Evolutionary conservation across 1,140 invertebrate species (phyloP), one percentile per base, ranked within the genome.

Genomic region (Meteorus sp.): DNA sequence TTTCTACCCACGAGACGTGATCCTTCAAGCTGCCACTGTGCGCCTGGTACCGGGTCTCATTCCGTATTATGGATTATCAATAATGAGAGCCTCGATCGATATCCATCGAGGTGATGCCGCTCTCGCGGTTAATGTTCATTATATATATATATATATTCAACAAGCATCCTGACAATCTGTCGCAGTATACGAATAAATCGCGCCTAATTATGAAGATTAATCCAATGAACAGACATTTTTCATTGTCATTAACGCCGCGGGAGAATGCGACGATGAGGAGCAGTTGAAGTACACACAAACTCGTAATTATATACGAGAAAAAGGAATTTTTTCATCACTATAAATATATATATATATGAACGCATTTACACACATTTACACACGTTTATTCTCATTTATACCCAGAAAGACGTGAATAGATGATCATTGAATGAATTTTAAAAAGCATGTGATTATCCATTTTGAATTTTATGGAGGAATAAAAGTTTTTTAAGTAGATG

Each of bases 61-160:
- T 76, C 73, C 63, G 68, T 70, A 74, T 73, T 77, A 77, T 73
- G 73, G 74, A 78, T 78, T 78, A 77, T 77, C 75, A 77, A 77
- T 78, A 76, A 78, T 76, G 72, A 76, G 70, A 66, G 68, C 44
- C 50, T 22, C 66, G 62, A 68, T 68, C 62, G 64, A 63, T 68
- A 66, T 63, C 60, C 62, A 61, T 69, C 54, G 41, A 20, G 55
- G 27, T 41, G 51, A n/a, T n/a, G n/a, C n/a, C n/a, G n/a, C n/a
- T n/a, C 29, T 57, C 22, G 54, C 43, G 29, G 44, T 61, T 51
- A 35, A 35, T 31, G 27, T 35, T 58, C 19, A 13, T 33, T 15
- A n/a, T n/a, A n/a, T n/a, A n/a, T n/a, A n/a, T n/a, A n/a, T n/a
- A n/a, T n/a, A n/a, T n/a, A n/a, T n/a, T 13, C 43, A 15, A 58